These are phyloP conservation scores for Phrynocephalus guinanensis DNA, from an alignment of 2,797 vertebrate genomes.

Conservation along the genomic window DNA sequence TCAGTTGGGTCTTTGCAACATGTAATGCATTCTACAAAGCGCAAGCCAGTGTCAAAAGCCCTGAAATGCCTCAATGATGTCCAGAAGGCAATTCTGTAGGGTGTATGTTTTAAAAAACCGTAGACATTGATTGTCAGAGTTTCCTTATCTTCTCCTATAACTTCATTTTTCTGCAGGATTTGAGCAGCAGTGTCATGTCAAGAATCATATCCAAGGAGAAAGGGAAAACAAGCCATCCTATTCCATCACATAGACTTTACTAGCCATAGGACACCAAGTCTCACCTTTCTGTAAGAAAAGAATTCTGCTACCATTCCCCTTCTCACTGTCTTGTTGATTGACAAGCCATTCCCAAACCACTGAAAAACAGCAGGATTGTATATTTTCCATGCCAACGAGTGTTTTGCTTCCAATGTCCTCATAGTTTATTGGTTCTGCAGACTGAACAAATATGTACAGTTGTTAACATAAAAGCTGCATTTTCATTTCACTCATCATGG, in stretches of 20 bases:
- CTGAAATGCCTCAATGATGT: not conserved
- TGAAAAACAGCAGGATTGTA: not conserved
- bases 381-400: conserved; percentile 15
- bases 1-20: not conserved
- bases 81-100: not conserved
- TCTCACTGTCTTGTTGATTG: not conserved
- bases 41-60: not conserved
- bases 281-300: not conserved
- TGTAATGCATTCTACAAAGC: not conserved
- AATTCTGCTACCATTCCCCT: conserved; percentile 4
- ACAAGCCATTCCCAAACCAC: conserved; percentile 6
- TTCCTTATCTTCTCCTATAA: not conserved
- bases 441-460: conserved; percentile 4
- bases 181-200: not conserved
- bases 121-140: not conserved
- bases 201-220: not conserved
- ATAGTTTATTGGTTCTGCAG: not conserved
- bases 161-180: not conserved
- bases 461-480: not conserved
- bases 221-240: too few relatives aligned
- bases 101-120: not conserved
- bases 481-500: too few relatives aligned
- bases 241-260: not conserved
- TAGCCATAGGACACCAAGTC: not conserved
- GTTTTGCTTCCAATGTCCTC: not conserved